These are phyloP conservation scores for Procavia capensis DNA, from an alignment of 2,113 vertebrate genomes.

Conservation along the genomic window DNA sequence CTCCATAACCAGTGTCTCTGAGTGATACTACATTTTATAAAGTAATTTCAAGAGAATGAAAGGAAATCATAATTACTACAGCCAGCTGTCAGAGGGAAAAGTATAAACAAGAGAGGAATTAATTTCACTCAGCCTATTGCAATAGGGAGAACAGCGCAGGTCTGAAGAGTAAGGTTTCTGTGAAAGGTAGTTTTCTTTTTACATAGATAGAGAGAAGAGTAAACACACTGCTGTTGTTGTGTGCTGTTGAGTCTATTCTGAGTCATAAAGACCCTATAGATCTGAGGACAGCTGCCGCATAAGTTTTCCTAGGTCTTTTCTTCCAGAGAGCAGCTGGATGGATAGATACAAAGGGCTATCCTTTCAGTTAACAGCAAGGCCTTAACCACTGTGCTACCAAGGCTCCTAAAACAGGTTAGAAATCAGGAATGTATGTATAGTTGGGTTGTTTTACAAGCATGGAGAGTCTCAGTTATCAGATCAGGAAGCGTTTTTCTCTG, in stretches of 20 bases:
- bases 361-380: not conserved
- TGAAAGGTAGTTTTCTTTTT: not conserved
- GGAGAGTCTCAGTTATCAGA: not conserved
- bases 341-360: too few relatives aligned
- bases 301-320: not conserved
- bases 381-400: not conserved
- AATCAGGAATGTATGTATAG: not conserved
- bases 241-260: not conserved
- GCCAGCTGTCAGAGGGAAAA: not conserved
- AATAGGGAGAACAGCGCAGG: not conserved
- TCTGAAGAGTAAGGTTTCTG: not conserved
- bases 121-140: not conserved
- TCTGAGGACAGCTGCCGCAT: not conserved
- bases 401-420: too few relatives aligned
- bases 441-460: not conserved
- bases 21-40: not conserved
- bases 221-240: not conserved
- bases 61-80: not conserved
- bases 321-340: not conserved
- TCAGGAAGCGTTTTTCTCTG: not conserved
- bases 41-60: not conserved
- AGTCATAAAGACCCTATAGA: not conserved
- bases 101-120: not conserved
- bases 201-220: not conserved
- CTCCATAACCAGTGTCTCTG: not conserved